Evolutionary conservation across 2,113 vertebrate species (phyloP).

Genomic region (Ia io): DNA sequence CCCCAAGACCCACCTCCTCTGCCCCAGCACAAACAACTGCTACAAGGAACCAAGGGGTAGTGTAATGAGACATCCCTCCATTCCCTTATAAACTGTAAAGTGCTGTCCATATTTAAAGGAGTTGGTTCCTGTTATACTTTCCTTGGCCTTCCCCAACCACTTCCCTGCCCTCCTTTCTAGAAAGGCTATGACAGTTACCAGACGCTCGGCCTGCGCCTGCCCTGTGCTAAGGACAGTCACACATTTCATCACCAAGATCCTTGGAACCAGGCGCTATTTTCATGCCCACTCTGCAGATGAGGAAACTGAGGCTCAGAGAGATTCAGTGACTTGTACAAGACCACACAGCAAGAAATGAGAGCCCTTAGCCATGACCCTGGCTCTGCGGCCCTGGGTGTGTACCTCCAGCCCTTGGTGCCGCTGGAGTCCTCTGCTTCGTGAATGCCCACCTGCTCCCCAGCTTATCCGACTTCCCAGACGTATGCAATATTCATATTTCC

Average conservation of each 20-base stretch:
- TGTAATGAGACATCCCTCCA: fast-evolving
- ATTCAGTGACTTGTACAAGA: neutral
- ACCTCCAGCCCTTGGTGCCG: neutral
- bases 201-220: fast-evolving
- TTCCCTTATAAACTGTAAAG: neutral
- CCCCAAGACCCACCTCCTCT: neutral
- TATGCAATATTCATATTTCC: constrained; percentile 81
- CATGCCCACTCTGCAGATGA: neutral
- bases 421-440: constrained; percentile 30
- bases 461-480: constrained; percentile 11
- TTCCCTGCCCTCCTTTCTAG: neutral
- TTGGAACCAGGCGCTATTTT: neutral
- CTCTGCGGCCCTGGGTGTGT: fast-evolving
- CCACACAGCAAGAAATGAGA: neutral
- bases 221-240: neutral
- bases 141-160: neutral
- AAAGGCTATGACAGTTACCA: neutral
- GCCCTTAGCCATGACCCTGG: neutral
- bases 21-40: neutral
- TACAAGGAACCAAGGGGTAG: too few relatives aligned
- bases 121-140: fast-evolving
- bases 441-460: constrained; percentile 55
- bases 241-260: neutral
- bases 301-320: neutral
- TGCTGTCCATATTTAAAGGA: fast-evolving